A percentile compares a stretch with the other conserved stretches of the same genome.
Conservation (phyloP, 2,888 invertebrate species). For the Leptarthrus brevirostris region DNA sequence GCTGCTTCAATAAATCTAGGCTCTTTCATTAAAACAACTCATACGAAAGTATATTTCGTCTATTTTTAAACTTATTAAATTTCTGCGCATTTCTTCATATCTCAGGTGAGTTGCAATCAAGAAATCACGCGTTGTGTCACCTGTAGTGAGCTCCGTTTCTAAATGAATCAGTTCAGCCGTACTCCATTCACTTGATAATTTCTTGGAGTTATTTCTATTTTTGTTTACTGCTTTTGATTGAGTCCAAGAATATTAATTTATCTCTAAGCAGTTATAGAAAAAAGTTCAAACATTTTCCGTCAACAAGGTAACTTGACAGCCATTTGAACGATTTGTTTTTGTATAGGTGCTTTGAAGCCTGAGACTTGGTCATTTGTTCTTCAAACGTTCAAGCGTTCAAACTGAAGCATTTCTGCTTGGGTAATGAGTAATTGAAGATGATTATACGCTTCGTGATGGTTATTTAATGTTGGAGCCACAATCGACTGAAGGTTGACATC, state of each 20-base stretch:
- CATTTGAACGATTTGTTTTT: no score
- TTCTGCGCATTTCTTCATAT: slow-evolving; percentile 14
- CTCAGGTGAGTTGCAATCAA: background rate
- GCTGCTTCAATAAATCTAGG: background rate
- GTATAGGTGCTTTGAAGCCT: no score
- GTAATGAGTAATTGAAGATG: slow-evolving; percentile 27
- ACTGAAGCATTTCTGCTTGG: background rate
- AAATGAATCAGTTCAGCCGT: background rate
- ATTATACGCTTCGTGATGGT: slow-evolving; percentile 26
- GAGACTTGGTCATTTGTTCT: no score
- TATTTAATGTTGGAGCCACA: background rate
- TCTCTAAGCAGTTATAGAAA: no score
- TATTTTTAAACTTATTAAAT: background rate
- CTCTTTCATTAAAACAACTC: background rate
- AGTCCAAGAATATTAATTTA: background rate
- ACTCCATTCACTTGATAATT: background rate
- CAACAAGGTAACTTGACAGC: no score
- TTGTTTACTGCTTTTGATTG: background rate
- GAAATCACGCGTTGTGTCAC: background rate
- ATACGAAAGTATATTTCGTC: background rate
- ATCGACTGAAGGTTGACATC: slow-evolving; percentile 26
- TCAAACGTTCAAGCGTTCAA: no score
- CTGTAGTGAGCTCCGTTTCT: background rate
- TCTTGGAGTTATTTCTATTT: no score
- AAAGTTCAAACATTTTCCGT: no score